Percentiles rank a stretch among this genome's conserved stretches.
phyloP scores from a whole-genome alignment of 2,113 vertebrate species.

The Otolemur garnettii region DNA sequence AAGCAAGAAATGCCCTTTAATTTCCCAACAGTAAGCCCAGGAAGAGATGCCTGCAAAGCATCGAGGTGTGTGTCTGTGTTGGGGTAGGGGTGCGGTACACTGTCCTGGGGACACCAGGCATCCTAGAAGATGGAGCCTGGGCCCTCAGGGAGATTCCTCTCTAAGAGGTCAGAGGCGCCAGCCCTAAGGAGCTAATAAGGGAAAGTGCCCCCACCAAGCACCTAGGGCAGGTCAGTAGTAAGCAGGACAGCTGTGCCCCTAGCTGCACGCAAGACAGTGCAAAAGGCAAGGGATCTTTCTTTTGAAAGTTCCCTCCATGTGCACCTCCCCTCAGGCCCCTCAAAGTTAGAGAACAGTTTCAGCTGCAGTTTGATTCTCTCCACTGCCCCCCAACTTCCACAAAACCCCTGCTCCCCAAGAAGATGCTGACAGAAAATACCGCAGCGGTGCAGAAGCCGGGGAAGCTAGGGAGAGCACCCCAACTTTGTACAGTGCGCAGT shows the following conservation, averaged over 20 bases:
- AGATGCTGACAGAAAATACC: constrained; percentile 19
- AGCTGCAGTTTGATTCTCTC: background rate
- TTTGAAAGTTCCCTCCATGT: background rate
- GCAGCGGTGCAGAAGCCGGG: background rate
- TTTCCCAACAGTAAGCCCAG: background rate
- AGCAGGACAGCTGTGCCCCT: background rate
- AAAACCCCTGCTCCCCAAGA: background rate
- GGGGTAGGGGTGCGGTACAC: fast-evolving
- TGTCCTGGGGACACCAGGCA: background rate
- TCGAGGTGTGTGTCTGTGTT: fast-evolving
- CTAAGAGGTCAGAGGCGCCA: background rate
- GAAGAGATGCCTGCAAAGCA: background rate
- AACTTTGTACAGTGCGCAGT: constrained; percentile 49
- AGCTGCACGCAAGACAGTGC: background rate
- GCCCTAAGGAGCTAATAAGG: background rate
- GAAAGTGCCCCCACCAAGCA: background rate
- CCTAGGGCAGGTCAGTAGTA: background rate
- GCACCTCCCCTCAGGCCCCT: background rate
- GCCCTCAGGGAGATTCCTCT: background rate
- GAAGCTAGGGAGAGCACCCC: background rate
- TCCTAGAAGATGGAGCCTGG: background rate
- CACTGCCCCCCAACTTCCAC: constrained; percentile 19
- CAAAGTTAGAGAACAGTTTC: background rate
- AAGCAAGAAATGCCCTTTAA: background rate
- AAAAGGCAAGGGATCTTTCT: background rate